A percentile compares a stretch with the other conserved stretches of the same genome.
Evolutionary conservation across 2,888 invertebrate species (phyloP).

Genomic region (Plagodis pulveraria): DNA sequence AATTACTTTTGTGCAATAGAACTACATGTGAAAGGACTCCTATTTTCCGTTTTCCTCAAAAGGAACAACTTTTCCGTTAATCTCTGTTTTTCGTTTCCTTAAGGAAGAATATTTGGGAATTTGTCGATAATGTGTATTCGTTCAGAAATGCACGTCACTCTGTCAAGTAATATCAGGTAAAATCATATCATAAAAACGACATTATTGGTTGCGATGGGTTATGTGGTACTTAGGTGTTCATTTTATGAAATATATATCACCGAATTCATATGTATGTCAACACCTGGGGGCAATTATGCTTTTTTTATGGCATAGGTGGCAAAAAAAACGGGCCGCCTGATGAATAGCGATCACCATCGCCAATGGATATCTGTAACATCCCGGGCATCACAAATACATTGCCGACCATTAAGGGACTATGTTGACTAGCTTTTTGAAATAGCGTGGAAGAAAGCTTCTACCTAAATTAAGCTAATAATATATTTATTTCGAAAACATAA

Average conservation of each 20-base stretch:
- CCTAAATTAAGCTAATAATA: no score
- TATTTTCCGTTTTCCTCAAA: constrained; percentile 25
- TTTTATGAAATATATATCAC: not conserved
- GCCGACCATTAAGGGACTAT: no score
- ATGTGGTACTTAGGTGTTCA: not conserved
- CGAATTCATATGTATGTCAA: no score
- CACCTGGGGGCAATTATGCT: no score
- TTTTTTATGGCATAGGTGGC: no score
- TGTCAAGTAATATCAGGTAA: constrained; percentile 5
- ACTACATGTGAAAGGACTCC: constrained; percentile 25
- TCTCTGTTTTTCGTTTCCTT: constrained; percentile 17
- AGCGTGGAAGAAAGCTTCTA: no score
- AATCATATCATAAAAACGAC: not conserved
- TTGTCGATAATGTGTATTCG: constrained; percentile 19
- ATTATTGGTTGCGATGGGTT: not conserved
- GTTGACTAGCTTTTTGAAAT: no score
- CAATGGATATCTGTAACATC: no score
- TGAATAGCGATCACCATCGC: no score
- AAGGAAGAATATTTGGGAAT: constrained; percentile 14
- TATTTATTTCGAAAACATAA: no score
- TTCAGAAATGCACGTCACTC: constrained; percentile 19
- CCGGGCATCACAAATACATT: no score
- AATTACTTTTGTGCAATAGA: constrained; percentile 37
- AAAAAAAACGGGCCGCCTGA: no score
- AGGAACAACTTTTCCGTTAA: constrained; percentile 18